Percentiles rank a stretch among this genome's conserved stretches.
Conservation (phyloP, 2,797 vertebrate species). For the Prunella strophiata region DNA sequence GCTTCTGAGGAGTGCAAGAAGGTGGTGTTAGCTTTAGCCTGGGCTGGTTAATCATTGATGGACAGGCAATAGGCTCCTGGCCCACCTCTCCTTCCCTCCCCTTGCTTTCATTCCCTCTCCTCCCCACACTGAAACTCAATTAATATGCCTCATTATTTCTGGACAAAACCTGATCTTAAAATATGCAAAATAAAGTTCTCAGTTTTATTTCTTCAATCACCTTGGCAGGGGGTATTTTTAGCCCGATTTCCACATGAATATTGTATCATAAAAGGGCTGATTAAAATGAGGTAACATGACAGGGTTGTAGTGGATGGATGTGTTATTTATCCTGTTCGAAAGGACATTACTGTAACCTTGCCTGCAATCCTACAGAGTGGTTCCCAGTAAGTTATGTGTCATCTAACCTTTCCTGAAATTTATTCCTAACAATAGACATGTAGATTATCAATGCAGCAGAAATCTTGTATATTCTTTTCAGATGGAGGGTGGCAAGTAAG, state of each 20-base stretch:
- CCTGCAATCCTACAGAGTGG: slow-evolving; percentile 35
- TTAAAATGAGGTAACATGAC: slow-evolving; percentile 57
- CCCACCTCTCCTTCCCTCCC: neutral
- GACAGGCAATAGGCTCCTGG: neutral
- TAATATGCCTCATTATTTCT: slow-evolving; percentile 26
- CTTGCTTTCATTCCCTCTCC: neutral
- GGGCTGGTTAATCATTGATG: slow-evolving; percentile 49
- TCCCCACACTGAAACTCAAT: neutral
- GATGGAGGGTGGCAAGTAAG: neutral
- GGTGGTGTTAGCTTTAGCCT: neutral
- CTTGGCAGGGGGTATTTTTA: slow-evolving; percentile 60
- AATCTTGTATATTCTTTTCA: neutral
- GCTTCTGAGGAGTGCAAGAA: neutral
- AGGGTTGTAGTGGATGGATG: slow-evolving; percentile 28
- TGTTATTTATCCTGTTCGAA: slow-evolving; percentile 53
- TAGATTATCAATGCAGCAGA: slow-evolving; percentile 3
- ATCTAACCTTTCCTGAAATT: slow-evolving; percentile 22
- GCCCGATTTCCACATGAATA: slow-evolving; percentile 54
- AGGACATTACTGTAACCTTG: slow-evolving; percentile 34
- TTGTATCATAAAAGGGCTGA: slow-evolving; percentile 48
- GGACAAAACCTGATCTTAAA: slow-evolving; percentile 27
- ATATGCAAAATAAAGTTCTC: slow-evolving; percentile 56
- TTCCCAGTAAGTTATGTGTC: slow-evolving; percentile 33
- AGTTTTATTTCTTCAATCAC: slow-evolving; percentile 35
- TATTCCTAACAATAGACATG: neutral